Evolutionary conservation across 2,888 invertebrate genomes (phyloP).

Genomic region (Pristionchus exspectatus): DNA sequence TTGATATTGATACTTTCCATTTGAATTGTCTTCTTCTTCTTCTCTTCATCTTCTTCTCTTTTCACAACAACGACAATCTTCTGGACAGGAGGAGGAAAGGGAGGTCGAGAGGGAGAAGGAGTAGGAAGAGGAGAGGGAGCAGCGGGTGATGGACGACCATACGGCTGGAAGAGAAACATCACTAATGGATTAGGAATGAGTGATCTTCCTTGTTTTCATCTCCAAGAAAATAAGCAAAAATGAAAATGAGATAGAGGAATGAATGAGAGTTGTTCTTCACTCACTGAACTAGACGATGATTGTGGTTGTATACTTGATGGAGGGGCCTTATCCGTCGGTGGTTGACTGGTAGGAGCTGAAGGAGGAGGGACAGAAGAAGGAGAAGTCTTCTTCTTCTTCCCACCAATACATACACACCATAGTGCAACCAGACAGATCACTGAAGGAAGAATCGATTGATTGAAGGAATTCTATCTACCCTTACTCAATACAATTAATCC

Average conservation of each 20-base stretch:
- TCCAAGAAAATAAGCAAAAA: background rate
- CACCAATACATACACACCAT: background rate
- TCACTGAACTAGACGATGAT: constrained; percentile 11
- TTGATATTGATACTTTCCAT: background rate
- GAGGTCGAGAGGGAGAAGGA: background rate
- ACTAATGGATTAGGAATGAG: background rate
- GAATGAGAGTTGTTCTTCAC: background rate
- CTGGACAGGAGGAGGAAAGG: background rate
- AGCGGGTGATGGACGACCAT: background rate
- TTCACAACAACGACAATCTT: constrained; percentile 23
- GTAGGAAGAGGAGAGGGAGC: background rate
- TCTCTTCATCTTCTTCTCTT: background rate
- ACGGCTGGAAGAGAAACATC: background rate
- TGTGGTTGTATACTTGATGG: background rate
- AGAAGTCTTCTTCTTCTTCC: constrained; percentile 9
- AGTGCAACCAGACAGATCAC: background rate
- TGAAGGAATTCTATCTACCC: background rate
- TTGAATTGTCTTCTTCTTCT: background rate
- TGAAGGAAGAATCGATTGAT: background rate
- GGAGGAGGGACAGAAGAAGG: background rate
- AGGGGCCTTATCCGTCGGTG: background rate
- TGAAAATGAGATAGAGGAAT: background rate
- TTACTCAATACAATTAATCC: background rate
- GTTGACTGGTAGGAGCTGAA: background rate
- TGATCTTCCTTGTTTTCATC: background rate